Base-by-base conservation (phyloP, 2,797 vertebrate species). In the Tadarida brasiliensis region DNA sequence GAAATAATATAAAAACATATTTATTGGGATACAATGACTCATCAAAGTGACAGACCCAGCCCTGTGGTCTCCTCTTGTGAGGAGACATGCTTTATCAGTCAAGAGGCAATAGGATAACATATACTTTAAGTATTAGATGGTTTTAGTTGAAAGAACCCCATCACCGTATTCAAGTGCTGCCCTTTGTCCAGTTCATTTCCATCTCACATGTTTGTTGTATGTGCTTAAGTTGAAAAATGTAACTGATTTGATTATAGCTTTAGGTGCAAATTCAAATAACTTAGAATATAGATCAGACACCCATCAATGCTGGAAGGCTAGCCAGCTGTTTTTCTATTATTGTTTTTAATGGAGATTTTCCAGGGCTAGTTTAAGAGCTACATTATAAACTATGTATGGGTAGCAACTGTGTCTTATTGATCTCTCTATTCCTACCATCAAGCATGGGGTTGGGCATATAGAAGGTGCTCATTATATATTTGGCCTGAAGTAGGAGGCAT, bases 221-320 rank as follows among this genome's bases (percentile, higher is more conserved):
- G 74, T 56, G 87, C 35, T 28, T 84, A 84, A 84, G n/a, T 63
- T 54, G 49, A 90, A 90, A 96, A 94, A 74, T 86, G 12, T 14
- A 92, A 68, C 30, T 82, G 5, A 61, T 56, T 54, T 92, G 39
- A 90, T 77, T 93, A 33, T 39, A 68, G 33, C 20, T 67, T 91
- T 70, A 24, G 11, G 54, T 1, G 3, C 0, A 39, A 71, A 28
- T 78, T 28, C 59, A 20, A 70, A n/a, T 94, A 94, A 85, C 28
- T 76, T 74, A 33, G 56, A 88, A 78, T 26, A 61, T 16, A 67
- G 47, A 67, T 44, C 17, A 44, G 39, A 44, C 39, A 61, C 15
- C 59, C 0, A 22, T 56, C 7, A 28, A 7, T 82, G 6, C 28
- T 74, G 35, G 63, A 71, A 94, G 30, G 6, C 7, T 76, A 83